Base-by-base conservation (phyloP, 2,888 invertebrate genomes). In the Monoplex corrugatus region DNA sequence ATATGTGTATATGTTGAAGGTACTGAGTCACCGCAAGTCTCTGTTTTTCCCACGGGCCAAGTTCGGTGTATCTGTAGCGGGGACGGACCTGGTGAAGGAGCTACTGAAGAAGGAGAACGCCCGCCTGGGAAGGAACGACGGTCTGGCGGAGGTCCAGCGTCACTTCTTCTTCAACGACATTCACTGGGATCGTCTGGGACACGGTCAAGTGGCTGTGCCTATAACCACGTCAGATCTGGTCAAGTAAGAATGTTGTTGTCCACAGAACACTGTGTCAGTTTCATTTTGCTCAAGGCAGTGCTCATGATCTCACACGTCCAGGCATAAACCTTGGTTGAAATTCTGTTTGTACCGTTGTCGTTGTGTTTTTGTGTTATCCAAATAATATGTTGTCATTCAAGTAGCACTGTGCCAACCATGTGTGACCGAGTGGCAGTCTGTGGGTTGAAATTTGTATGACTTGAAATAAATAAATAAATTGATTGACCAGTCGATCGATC, bases 81-180 rank as follows among this genome's bases (percentile, higher is more conserved):
- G 16, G 16, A 38, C n/a, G 28, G 1, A 13, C 32, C 38, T 87
- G 23, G 72, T 87, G n/a, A 35, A 57, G 75, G 80, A 28, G 0
- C 45, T 80, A 23, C 50, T 87, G 50, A 50, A n/a, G 44, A 57
- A 80, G 45, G 87, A 80, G 57, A 87, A 23, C 32, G 1, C 13
- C 2, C 35, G 80, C 23, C 80, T 87, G 40, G 87, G 87, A 35
- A 50, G 72, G 44, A n/a, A 2, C 38, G 1, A 23, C 1, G 87
- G 87, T 40, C 28, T 87, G 10, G 1, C 19, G 19, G 78, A 78
- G 45, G 38, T 87, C 23, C 75, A 10, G 57, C 2, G 35, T 40
- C 57, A 50, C 80, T 10, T 1, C 57, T 78, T 78, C 78, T 87
- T 87, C 38, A n/a, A 8, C 16, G 80, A 80, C 23, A 3, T 87